Evolutionary conservation across 2,113 vertebrate species (phyloP).

Genomic region (Microcebus griseorufus): DNA sequence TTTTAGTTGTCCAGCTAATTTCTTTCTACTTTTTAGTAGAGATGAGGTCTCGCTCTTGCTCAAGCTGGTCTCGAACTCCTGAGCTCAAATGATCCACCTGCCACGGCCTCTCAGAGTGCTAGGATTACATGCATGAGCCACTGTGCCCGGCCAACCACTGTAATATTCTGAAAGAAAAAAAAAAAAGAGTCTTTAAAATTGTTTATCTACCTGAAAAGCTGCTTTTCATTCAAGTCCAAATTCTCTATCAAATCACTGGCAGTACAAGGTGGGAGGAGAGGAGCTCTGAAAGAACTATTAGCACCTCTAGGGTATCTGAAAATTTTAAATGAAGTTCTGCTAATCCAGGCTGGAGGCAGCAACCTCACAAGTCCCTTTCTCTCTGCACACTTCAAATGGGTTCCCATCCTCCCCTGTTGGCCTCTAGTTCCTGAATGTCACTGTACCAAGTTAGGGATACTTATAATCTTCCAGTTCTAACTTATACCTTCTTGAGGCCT

Average conservation of each 20-base stretch:
- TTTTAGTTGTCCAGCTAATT: too few relatives aligned
- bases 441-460: background rate
- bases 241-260: background rate
- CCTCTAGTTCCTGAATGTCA: background rate
- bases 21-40: too few relatives aligned
- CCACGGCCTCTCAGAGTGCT: too few relatives aligned
- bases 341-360: background rate
- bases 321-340: background rate
- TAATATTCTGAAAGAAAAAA: too few relatives aligned
- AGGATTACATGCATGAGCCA: too few relatives aligned
- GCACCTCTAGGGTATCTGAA: background rate
- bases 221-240: background rate
- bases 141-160: too few relatives aligned
- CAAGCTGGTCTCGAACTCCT: too few relatives aligned
- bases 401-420: background rate
- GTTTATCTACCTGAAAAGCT: background rate
- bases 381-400: background rate
- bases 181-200: background rate
- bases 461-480: slow-evolving; percentile 32
- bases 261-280: background rate
- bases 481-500: background rate
- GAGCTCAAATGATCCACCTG: too few relatives aligned
- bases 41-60: too few relatives aligned
- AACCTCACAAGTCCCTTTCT: background rate
- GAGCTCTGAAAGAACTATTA: background rate